phyloP scores from a whole-genome alignment of 2,797 vertebrate genomes.

The Rhinoraja longicauda region DNA sequence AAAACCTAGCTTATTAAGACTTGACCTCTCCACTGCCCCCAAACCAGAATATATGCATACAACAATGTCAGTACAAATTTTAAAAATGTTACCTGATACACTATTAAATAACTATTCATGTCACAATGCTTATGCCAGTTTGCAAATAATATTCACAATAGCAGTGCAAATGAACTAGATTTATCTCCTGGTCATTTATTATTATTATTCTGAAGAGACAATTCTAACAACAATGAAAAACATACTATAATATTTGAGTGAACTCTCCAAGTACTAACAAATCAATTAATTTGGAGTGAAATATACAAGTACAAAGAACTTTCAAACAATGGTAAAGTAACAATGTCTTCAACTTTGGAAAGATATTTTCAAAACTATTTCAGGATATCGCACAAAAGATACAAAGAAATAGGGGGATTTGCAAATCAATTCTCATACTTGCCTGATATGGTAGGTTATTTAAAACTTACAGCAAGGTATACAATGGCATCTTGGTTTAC shows the following conservation, averaged over 20 bases:
- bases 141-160: background rate
- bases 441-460: background rate
- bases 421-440: background rate
- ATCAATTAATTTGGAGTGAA: constrained; percentile 8
- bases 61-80: background rate
- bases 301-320: background rate
- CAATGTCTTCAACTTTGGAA: background rate
- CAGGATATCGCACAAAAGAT: background rate
- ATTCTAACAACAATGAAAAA: background rate
- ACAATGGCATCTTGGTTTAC: background rate
- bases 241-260: background rate
- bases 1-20: background rate
- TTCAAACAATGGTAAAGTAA: background rate
- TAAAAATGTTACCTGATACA: background rate
- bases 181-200: background rate
- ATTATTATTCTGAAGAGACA: background rate
- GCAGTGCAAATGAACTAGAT: background rate
- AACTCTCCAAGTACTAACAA: background rate
- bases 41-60: background rate
- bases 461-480: background rate
- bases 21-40: background rate
- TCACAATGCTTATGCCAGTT: background rate
- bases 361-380: background rate
- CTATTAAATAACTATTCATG: background rate
- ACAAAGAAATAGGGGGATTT: no score